Base-by-base conservation (phyloP, 2,888 invertebrate genomes). In the Nematopogon swammerdamellus region DNA sequence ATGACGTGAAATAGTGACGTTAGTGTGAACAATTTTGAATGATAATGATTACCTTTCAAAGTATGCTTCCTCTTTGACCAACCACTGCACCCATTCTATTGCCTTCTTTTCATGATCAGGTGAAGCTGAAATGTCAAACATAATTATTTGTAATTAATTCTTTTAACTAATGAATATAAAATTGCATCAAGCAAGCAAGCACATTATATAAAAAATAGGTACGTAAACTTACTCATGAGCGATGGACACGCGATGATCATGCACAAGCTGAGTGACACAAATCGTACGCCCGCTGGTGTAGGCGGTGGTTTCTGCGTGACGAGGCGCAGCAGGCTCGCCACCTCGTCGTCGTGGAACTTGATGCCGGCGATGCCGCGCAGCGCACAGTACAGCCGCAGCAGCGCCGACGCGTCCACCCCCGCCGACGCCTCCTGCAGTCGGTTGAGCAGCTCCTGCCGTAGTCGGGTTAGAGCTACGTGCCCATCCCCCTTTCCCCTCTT, bases 201-300 rank as follows among this genome's bases (percentile, higher is more conserved):
- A n/a, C n/a, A n/a, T n/a, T n/a, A n/a, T n/a, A n/a, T n/a, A n/a
- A n/a, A n/a, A n/a, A n/a, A n/a, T n/a, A n/a, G n/a, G n/a, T n/a
- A n/a, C n/a, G n/a, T n/a, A n/a, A n/a, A 25, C 25, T 25, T 72
- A 57, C 86, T 83, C 60, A 90, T 88, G 18, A 97, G 72, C 2
- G 93, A 92, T 1, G 97, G 95, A 65, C 95, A 96, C 0, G 96
- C 95, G 45, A 97, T 89, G 1, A 97, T 83, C 91, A 96, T 95
- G 63, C 96, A 96, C 2, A 97, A 82, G 18, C 94, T 94, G 36
- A 97, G 82, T 1, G 95, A 94, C 0, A 96, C 94, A 68, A 97
- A 96, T 63, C 95, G 80, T 6, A 95, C 93, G 10, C 97, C 97
- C 25, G 95, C 92, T 19, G 92, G 89, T n/a, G 92, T 92, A 1